Conservation (phyloP, 2,113 vertebrate genomes). For the Hepsetus odoe region DNA sequence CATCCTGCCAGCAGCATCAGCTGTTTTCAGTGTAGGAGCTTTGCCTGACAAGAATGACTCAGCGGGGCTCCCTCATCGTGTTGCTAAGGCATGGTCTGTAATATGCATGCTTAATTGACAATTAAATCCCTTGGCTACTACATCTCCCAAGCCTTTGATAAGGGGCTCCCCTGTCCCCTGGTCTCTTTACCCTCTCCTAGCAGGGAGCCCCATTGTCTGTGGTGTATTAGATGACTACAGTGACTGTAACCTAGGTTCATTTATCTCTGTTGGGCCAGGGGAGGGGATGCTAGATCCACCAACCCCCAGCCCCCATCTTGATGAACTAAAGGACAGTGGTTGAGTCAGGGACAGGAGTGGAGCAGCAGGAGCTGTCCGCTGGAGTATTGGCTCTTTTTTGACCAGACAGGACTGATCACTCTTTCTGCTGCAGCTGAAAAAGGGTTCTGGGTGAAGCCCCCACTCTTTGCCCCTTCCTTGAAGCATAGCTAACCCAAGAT, state of each 20-base stretch:
- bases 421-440: slow-evolving; percentile 58
- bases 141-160: slow-evolving; percentile 85
- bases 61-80: slow-evolving; percentile 81
- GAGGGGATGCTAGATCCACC: slow-evolving; percentile 74
- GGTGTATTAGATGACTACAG: slow-evolving; percentile 87
- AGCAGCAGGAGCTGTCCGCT: slow-evolving; percentile 88
- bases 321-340: slow-evolving; percentile 65
- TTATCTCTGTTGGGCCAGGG: slow-evolving; percentile 82
- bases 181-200: slow-evolving; percentile 79
- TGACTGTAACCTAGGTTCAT: slow-evolving; percentile 88
- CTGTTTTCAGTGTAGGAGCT: slow-evolving; percentile 90
- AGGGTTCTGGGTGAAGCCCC: slow-evolving; percentile 57
- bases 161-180: slow-evolving; percentile 80
- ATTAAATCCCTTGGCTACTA: slow-evolving; percentile 90
- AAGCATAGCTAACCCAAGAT: slow-evolving; percentile 58
- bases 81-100: slow-evolving; percentile 90
- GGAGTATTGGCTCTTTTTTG: slow-evolving; percentile 80
- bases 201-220: slow-evolving; percentile 85
- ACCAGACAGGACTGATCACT: slow-evolving; percentile 87
- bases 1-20: slow-evolving; percentile 93
- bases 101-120: slow-evolving; percentile 98
- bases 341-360: slow-evolving; percentile 70
- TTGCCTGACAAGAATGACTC: slow-evolving; percentile 85
- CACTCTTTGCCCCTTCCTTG: slow-evolving; percentile 27
- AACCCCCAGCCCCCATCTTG: slow-evolving; percentile 67